Conservation (phyloP, 1,140 invertebrate species). For the Drosophila triauraria region DNA sequence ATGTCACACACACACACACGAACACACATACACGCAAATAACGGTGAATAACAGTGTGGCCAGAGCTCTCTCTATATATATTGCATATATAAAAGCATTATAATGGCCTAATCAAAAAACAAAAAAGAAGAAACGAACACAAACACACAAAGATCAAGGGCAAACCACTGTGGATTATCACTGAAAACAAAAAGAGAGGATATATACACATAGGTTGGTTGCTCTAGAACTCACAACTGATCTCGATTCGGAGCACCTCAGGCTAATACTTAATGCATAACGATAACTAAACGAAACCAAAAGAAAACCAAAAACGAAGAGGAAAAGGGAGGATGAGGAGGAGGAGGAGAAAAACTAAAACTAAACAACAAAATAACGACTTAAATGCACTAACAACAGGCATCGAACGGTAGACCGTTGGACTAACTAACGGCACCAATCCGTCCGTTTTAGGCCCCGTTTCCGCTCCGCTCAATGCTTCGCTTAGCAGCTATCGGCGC, state of each 20-base stretch:
- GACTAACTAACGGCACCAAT: slow-evolving; percentile 40
- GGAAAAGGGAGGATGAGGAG: not conserved
- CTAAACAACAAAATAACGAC: slow-evolving; percentile 19
- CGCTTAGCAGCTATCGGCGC: slow-evolving; percentile 19
- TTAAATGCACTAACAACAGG: slow-evolving; percentile 39
- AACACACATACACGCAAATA: slow-evolving; percentile 19
- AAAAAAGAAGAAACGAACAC: not conserved
- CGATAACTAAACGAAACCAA: slow-evolving; percentile 37
- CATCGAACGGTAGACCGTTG: slow-evolving; percentile 54
- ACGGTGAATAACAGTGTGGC: slow-evolving; percentile 10
- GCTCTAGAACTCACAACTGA: slow-evolving; percentile 43
- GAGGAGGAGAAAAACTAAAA: slow-evolving; percentile 13
- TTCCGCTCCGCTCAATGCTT: slow-evolving; percentile 35
- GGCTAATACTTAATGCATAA: slow-evolving; percentile 50
- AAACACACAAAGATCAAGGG: not conserved
- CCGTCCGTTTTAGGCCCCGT: slow-evolving; percentile 57
- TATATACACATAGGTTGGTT: slow-evolving; percentile 31
- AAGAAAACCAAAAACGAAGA: slow-evolving; percentile 15
- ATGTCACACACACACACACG: slow-evolving; percentile 33
- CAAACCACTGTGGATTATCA: slow-evolving; percentile 12
- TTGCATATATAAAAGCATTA: slow-evolving; percentile 55
- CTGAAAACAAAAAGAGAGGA: not conserved
- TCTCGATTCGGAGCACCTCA: slow-evolving; percentile 52
- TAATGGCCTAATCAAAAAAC: slow-evolving; percentile 70
- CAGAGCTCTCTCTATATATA: slow-evolving; percentile 36